phyloP scores from a whole-genome alignment of 1,140 invertebrate species.

The Plutomurus gul region DNA sequence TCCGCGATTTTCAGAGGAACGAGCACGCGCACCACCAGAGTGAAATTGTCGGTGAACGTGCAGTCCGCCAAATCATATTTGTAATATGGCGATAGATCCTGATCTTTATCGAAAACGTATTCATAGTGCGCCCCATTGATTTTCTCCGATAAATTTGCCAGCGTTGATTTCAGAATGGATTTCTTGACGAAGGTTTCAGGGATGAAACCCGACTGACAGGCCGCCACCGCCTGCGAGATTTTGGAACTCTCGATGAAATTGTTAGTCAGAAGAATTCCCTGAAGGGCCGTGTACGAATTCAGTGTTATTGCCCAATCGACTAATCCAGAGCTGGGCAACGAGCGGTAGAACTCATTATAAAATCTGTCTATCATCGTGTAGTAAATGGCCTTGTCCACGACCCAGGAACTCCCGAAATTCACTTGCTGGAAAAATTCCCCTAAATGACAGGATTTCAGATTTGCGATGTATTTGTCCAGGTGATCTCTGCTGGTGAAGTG shows the following conservation, averaged over 20 bases:
- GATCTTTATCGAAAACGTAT: not conserved
- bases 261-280: conserved; percentile 37
- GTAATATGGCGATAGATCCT: conserved; percentile 31
- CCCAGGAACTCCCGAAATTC: not conserved
- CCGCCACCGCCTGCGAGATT: not conserved
- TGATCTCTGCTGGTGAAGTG: conserved; percentile 17
- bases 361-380: conserved; percentile 44
- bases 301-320: conserved; percentile 41
- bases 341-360: conserved; percentile 17
- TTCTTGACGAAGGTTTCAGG: conserved; percentile 23
- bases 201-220: conserved; percentile 4
- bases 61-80: conserved; percentile 37
- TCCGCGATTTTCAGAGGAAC: conserved; percentile 30
- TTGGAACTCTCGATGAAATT: conserved; percentile 36
- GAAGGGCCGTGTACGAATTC: conserved; percentile 20
- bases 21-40: conserved; percentile 1
- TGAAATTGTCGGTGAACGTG: conserved; percentile 28
- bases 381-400: conserved; percentile 37
- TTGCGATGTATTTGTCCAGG: conserved; percentile 7
- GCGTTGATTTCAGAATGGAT: not conserved
- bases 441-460: conserved; percentile 2
- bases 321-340: conserved; percentile 11
- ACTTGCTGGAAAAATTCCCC: not conserved
- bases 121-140: not conserved
- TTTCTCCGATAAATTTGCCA: not conserved